Evolutionary conservation across 2,888 invertebrate genomes (phyloP), one percentile per base, ranked within the genome.

Genomic region (Trichacis sp.): DNA sequence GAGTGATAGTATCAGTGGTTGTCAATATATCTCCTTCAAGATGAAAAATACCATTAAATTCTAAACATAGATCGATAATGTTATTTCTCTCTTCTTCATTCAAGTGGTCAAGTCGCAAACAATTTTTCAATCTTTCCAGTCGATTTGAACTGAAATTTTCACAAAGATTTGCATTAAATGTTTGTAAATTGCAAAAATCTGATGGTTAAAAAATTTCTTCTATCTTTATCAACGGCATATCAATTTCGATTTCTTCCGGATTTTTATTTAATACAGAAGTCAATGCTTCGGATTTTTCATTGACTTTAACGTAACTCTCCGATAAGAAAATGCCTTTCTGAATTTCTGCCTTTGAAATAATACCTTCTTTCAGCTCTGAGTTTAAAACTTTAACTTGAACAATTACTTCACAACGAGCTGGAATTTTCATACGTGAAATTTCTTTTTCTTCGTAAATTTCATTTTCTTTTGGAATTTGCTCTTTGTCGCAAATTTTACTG

Each of bases 1-100:
- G 69, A 6, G 40, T 43, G 0, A 57, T 40, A 8, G 57, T 33
- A 9, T 58, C 47, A 0, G 69, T 68, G 3, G 12, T 15, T 2
- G 42, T 42, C 3, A 42, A 14, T 12, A 2, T 42, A 14, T 48
- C 42, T 17, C 46, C 49, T 1, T 56, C 56, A 8, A 56, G 49
- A 20, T 56, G 49, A 17, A 49, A 56, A 4, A 49, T 14, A 19
- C 48, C 29, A 33, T 56, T 49, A 19, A 30, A 56, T 43, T 56
- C 48, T 1, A 19, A 42, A 14, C 56, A 56, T 29, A 56, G 17
- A 1, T 49, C 33, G 5, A 14, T 30, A 11, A 56, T 56, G 0
- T 48, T 40, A 5, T 48, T 8, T 5, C 14, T 14, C 18, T 56
- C 56, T 56, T 56, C 56, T 19, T 29, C 9, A 33, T 56, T 56